Percentiles rank a stretch among this genome's conserved stretches.
phyloP scores from a whole-genome alignment of 1,140 invertebrate genomes.

The Melanaphis sacchari region DNA sequence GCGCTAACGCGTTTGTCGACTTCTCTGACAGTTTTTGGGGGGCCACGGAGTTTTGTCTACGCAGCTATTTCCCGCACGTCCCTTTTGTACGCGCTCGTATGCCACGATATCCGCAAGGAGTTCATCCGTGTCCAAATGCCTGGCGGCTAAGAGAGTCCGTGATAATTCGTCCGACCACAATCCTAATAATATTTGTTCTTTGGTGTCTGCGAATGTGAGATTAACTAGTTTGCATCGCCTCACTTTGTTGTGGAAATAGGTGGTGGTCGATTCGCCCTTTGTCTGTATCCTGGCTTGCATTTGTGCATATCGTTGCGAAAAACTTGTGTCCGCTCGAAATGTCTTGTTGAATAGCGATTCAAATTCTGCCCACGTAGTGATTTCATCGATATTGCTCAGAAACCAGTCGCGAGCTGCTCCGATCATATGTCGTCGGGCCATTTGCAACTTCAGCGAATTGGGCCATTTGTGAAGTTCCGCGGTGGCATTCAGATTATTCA shows the following conservation, averaged over 20 bases:
- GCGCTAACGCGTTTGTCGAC: too few species aligned
- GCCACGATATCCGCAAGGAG: not conserved
- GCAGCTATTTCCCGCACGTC: not conserved
- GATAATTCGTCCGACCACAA: not conserved
- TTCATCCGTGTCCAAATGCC: not conserved
- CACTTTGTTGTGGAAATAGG: not conserved
- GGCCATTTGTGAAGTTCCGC: not conserved
- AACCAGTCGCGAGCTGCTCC: not conserved
- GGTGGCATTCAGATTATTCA: slow-evolving; percentile 10
- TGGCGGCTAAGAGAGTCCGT: not conserved
- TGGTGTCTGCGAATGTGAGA: not conserved
- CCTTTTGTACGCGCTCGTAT: not conserved
- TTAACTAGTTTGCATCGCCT: not conserved
- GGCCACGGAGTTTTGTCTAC: too few species aligned
- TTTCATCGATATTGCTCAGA: not conserved
- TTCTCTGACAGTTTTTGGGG: too few species aligned
- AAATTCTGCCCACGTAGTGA: not conserved
- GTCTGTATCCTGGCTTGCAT: not conserved
- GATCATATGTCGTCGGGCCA: not conserved
- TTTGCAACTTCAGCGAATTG: not conserved
- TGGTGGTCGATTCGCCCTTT: not conserved
- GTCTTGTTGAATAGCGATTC: not conserved
- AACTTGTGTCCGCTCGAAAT: not conserved
- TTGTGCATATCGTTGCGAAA: not conserved
- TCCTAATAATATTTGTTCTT: not conserved